Evolutionary conservation across 2,888 invertebrate species (phyloP).

Genomic region (Balanococcus diminutus): DNA sequence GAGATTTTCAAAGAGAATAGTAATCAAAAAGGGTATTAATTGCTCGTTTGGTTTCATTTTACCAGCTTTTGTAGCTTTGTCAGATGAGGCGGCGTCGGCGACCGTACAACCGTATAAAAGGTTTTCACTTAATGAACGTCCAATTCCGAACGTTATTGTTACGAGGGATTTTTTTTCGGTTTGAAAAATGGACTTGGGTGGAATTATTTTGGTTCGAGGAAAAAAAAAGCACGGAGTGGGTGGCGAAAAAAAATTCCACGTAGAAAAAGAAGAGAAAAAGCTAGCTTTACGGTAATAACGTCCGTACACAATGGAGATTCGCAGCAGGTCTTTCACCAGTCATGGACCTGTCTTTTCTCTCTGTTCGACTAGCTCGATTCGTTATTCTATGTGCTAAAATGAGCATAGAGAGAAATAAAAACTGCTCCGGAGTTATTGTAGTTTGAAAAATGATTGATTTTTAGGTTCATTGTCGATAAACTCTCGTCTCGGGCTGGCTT

Average conservation of each 20-base stretch:
- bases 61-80: slow-evolving; percentile 51
- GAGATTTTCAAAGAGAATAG: slow-evolving; percentile 47
- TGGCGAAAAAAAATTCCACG: background rate
- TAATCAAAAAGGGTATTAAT: slow-evolving; percentile 47
- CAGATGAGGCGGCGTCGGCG: background rate
- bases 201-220: slow-evolving; percentile 36
- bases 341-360: background rate
- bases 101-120: slow-evolving; percentile 42
- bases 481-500: background rate
- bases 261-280: background rate
- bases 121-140: slow-evolving; percentile 54
- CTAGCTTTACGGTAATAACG: background rate
- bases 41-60: slow-evolving; percentile 54
- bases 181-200: slow-evolving; percentile 50
- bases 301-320: background rate
- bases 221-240: background rate
- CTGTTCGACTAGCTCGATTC: background rate
- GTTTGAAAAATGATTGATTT: slow-evolving; percentile 51
- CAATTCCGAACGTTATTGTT: slow-evolving; percentile 53
- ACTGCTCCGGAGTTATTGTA: slow-evolving; percentile 30
- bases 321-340: background rate
- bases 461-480: slow-evolving; percentile 46
- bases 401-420: slow-evolving; percentile 24
- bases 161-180: slow-evolving; percentile 48
- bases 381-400: background rate